These are phyloP conservation scores for Hoplodrina blanda DNA, from an alignment of 2,888 invertebrate species.

Conservation along the genomic window DNA sequence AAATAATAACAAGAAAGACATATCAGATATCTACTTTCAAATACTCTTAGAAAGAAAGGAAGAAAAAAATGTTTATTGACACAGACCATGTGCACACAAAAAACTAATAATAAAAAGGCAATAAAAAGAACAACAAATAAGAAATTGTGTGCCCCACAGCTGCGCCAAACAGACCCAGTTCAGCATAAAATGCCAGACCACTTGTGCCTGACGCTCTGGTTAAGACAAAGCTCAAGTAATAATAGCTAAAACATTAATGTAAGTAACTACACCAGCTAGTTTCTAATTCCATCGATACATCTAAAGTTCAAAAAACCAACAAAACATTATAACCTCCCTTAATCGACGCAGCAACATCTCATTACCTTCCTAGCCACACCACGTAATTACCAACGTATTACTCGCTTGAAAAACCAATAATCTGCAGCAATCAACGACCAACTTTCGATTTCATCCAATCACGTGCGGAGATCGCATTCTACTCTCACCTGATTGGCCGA, in stretches of 20 bases:
- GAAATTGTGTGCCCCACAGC: too few relatives aligned
- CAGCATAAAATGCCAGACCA: too few relatives aligned
- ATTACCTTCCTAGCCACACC: conserved; percentile 62
- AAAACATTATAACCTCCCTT: conserved; percentile 41
- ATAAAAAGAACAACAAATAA: too few relatives aligned
- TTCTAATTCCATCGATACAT: conserved; percentile 12
- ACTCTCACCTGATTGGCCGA: conserved; percentile 61
- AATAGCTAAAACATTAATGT: not conserved
- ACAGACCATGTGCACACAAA: too few relatives aligned
- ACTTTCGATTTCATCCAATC: conserved; percentile 80
- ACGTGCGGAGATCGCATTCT: conserved; percentile 66
- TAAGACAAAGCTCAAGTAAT: not conserved
- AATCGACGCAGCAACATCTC: conserved; percentile 64
- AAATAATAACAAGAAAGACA: too few relatives aligned
- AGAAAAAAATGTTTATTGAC: too few relatives aligned
- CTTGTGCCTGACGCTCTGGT: too few relatives aligned
- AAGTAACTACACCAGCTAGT: not conserved
- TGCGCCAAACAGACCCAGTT: too few relatives aligned
- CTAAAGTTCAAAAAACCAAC: conserved; percentile 29
- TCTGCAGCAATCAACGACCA: conserved; percentile 63
- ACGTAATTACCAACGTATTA: conserved; percentile 55
- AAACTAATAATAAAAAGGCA: too few relatives aligned
- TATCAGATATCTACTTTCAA: too few relatives aligned
- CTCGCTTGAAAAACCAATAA: conserved; percentile 71
- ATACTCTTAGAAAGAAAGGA: too few relatives aligned